Evolutionary conservation across 2,797 vertebrate genomes (phyloP).

Genomic region (Siniperca obscura): DNA sequence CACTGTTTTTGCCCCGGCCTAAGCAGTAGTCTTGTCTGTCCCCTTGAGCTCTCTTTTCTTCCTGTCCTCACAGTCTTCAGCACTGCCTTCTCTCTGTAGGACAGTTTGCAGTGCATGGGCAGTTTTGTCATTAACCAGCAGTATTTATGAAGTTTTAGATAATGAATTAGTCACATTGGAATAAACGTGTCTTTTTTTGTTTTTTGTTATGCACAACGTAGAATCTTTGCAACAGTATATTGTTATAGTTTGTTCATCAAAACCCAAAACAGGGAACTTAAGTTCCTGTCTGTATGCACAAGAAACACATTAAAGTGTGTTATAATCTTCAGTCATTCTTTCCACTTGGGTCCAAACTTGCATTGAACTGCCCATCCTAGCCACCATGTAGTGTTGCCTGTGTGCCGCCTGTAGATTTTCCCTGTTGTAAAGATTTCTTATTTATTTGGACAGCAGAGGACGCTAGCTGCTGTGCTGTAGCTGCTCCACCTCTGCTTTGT

Average conservation of each 20-base stretch:
- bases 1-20: not conserved
- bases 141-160: conserved; percentile 49
- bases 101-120: not conserved
- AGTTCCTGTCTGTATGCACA: not conserved
- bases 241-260: conserved; percentile 17
- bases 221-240: not conserved
- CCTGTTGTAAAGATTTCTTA: conserved; percentile 49
- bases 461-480: conserved; percentile 1
- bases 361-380: not conserved
- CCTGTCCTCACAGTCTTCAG: not conserved
- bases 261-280: not conserved
- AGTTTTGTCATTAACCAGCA: conserved; percentile 29
- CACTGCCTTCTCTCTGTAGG: conserved; percentile 6
- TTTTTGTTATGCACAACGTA: not conserved
- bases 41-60: not conserved
- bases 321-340: conserved; percentile 4
- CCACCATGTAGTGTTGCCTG: conserved; percentile 7
- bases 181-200: not conserved
- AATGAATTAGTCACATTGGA: conserved; percentile 10
- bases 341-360: conserved; percentile 2
- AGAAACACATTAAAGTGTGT: not conserved
- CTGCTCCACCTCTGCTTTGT: not conserved
- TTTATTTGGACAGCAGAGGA: conserved; percentile 73
- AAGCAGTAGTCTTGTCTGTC: conserved; percentile 3
- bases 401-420: conserved; percentile 18